Percentiles rank a stretch among this genome's conserved stretches.
Conservation (phyloP, 2,888 invertebrate species). For the Amphipyra berbera region DNA sequence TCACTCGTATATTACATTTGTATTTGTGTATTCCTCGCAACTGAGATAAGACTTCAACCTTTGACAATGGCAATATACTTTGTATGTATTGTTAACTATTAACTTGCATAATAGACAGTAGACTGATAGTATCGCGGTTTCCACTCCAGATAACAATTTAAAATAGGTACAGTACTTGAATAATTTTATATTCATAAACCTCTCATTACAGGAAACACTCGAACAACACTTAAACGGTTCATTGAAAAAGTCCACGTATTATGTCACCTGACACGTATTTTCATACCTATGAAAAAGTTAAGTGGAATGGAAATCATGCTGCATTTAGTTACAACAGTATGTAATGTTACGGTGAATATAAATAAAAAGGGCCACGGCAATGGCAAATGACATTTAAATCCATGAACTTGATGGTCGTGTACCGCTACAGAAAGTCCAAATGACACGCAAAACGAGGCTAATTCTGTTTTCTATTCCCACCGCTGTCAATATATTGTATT, state of each 20-base stretch:
- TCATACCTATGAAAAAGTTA: conserved; percentile 27
- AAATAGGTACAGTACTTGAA: conserved; percentile 46
- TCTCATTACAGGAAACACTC: conserved; percentile 48
- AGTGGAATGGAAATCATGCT: conserved; percentile 14
- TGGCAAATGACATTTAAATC: conserved; percentile 59
- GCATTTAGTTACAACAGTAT: conserved; percentile 26
- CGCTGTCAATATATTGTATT: conserved; percentile 47
- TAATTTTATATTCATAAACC: conserved; percentile 52
- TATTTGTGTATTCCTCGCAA: conserved; percentile 22
- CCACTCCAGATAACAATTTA: conserved; percentile 53
- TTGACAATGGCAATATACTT: conserved; percentile 57
- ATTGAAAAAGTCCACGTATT: conserved; percentile 23
- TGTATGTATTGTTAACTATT: conserved; percentile 50
- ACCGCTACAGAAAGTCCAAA: conserved; percentile 60
- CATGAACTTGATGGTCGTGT: conserved; percentile 56
- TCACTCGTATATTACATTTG: not conserved
- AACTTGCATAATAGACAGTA: conserved; percentile 54
- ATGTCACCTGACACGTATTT: too few species aligned
- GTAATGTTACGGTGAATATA: conserved; percentile 42
- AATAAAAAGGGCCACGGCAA: conserved; percentile 46
- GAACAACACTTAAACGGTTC: conserved; percentile 23
- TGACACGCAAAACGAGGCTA: conserved; percentile 57
- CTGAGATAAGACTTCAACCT: conserved; percentile 54
- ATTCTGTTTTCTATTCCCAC: conserved; percentile 59
- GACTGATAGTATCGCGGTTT: conserved; percentile 54